phyloP scores from a whole-genome alignment of 2,113 vertebrate genomes.

The Elanus axillaris region DNA sequence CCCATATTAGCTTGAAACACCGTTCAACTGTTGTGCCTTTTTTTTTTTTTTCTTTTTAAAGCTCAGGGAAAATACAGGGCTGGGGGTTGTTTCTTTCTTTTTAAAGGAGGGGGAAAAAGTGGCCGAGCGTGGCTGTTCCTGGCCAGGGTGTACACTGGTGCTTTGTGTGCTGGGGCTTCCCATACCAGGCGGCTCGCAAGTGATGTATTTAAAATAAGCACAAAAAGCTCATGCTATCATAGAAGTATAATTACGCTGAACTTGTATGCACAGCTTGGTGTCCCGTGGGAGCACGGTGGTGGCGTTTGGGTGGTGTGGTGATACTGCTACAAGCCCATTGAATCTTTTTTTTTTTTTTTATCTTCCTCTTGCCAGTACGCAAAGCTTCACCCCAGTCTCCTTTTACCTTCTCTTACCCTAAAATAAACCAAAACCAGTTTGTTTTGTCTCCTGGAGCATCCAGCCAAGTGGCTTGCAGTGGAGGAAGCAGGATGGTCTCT shows the following conservation, averaged over 20 bases:
- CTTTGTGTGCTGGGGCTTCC: neutral
- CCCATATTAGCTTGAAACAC: constrained; percentile 2
- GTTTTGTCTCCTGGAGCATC: neutral
- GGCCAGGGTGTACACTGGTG: neutral
- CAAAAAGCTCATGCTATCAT: neutral
- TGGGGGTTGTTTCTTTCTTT: neutral
- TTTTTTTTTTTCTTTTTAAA: neutral
- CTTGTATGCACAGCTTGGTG: neutral
- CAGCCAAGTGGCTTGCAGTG: neutral
- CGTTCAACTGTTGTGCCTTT: constrained; percentile 7
- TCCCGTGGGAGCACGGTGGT: rapidly evolving
- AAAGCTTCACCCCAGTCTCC: neutral
- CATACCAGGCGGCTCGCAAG: neutral
- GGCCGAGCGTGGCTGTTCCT: rapidly evolving
- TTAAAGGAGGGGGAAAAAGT: neutral
- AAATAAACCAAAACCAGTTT: neutral
- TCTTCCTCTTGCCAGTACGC: neutral
- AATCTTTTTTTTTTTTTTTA: neutral
- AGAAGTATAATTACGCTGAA: neutral
- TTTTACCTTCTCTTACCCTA: neutral
- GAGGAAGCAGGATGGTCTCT: neutral
- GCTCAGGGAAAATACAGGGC: neutral
- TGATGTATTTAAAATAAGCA: neutral
- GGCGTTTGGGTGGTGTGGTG: neutral
- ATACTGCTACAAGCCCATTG: neutral